Percentiles rank a stretch among this genome's conserved stretches.
Conservation (phyloP, 2,888 invertebrate genomes). For the Synanthedon myopaeformis region DNA sequence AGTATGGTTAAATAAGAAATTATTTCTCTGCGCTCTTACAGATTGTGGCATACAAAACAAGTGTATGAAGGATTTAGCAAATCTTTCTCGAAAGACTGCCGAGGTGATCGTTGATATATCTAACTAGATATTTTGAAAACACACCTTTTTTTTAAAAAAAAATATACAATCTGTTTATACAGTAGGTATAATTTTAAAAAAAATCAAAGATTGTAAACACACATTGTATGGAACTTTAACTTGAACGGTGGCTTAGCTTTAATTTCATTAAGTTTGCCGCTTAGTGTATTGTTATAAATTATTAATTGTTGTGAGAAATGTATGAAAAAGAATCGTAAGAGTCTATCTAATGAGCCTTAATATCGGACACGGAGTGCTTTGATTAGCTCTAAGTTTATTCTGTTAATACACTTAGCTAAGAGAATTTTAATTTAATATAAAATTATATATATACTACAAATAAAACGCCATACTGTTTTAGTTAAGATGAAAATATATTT, state of each 20-base stretch:
- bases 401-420: slow-evolving; percentile 41
- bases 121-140: too few species aligned
- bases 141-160: too few species aligned
- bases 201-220: too few species aligned
- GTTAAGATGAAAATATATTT: not conserved
- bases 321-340: slow-evolving; percentile 21
- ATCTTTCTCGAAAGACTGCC: slow-evolving; percentile 33
- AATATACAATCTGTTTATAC: too few species aligned
- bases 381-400: slow-evolving; percentile 52
- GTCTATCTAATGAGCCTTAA: slow-evolving; percentile 50
- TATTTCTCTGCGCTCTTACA: too few species aligned
- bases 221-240: slow-evolving; percentile 22
- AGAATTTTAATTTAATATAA: slow-evolving; percentile 27
- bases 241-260: slow-evolving; percentile 48
- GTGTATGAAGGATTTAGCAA: slow-evolving; percentile 1
- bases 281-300: slow-evolving; percentile 52
- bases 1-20: slow-evolving; percentile 1
- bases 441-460: slow-evolving; percentile 25
- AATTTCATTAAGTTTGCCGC: slow-evolving; percentile 55
- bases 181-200: too few species aligned
- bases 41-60: too few species aligned
- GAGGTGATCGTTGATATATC: slow-evolving; percentile 25
- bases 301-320: slow-evolving; percentile 60
- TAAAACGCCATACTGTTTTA: slow-evolving; percentile 34
- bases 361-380: slow-evolving; percentile 25